Percentiles rank a stretch among this genome's conserved stretches.
Evolutionary conservation across 2,113 vertebrate species (phyloP).

Genomic region (Cygnus buccinator): DNA sequence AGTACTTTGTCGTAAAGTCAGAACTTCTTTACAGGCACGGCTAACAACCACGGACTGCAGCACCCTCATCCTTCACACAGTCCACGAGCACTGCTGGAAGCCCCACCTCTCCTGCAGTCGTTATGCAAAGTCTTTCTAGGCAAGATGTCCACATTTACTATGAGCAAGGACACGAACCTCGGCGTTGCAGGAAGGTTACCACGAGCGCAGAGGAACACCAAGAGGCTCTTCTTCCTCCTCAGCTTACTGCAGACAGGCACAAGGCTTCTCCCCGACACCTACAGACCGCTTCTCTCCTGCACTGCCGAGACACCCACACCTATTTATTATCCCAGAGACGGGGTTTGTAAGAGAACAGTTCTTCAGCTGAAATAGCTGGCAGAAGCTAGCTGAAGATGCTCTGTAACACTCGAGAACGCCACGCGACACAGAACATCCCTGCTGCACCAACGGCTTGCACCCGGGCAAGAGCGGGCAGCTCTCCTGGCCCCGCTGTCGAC

Average conservation of each 20-base stretch:
- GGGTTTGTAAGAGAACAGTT: background rate
- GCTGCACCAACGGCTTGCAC: rapidly evolving
- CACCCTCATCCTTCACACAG: rapidly evolving
- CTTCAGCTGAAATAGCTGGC: background rate
- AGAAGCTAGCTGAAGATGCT: too few species aligned
- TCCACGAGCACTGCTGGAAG: background rate
- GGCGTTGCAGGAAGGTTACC: background rate
- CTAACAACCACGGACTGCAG: background rate
- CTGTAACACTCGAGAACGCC: background rate
- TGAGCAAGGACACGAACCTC: background rate
- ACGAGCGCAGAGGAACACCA: background rate
- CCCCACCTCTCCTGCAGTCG: background rate
- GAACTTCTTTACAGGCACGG: too few species aligned
- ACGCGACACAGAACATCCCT: background rate
- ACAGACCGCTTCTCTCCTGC: background rate
- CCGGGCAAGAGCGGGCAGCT: background rate
- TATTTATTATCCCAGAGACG: background rate
- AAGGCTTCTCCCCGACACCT: background rate
- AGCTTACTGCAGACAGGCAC: background rate
- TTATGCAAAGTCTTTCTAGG: background rate
- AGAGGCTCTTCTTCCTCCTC: background rate
- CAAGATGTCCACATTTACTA: background rate
- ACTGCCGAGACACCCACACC: background rate
- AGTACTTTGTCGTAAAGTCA: background rate
- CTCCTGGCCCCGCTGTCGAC: background rate